Evolutionary conservation across 2,797 vertebrate species (phyloP).

Genomic region (Pangasius djambal): DNA sequence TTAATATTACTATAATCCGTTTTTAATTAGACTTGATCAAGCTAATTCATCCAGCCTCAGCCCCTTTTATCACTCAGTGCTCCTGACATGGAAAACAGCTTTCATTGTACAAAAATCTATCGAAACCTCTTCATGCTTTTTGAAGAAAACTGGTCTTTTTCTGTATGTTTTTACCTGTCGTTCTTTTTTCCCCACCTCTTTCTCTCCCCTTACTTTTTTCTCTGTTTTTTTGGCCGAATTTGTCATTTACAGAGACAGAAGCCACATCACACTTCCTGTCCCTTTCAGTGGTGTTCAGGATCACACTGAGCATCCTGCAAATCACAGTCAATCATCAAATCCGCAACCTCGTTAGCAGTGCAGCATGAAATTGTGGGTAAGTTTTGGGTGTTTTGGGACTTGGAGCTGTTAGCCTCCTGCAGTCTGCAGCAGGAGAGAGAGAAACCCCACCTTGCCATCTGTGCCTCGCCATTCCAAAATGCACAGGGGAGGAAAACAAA

Average conservation of each 20-base stretch:
- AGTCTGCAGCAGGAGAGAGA: background rate
- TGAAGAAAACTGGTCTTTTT: background rate
- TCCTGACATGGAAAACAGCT: background rate
- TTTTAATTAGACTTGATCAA: background rate
- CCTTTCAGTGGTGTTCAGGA: background rate
- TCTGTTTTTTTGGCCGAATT: background rate
- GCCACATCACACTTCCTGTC: background rate
- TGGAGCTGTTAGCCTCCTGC: background rate
- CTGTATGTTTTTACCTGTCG: background rate
- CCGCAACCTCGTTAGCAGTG: constrained; percentile 9
- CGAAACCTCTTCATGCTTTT: background rate
- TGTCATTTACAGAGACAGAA: constrained; percentile 1
- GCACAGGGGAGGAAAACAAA: constrained; percentile 20
- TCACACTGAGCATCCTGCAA: background rate
- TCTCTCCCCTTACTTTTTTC: background rate
- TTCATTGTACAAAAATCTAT: background rate
- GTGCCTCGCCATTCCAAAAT: constrained; percentile 4
- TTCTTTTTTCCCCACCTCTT: background rate
- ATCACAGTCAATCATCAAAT: constrained; percentile 15
- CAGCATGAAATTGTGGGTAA: constrained; percentile 3
- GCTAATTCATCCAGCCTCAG: background rate
- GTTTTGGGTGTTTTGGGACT: background rate
- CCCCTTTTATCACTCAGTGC: background rate
- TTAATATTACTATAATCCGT: background rate
- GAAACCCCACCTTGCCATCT: background rate